A percentile compares a stretch with the other conserved stretches of the same genome.
Conservation (phyloP, 2,113 vertebrate species). For the Upupa epops region DNA sequence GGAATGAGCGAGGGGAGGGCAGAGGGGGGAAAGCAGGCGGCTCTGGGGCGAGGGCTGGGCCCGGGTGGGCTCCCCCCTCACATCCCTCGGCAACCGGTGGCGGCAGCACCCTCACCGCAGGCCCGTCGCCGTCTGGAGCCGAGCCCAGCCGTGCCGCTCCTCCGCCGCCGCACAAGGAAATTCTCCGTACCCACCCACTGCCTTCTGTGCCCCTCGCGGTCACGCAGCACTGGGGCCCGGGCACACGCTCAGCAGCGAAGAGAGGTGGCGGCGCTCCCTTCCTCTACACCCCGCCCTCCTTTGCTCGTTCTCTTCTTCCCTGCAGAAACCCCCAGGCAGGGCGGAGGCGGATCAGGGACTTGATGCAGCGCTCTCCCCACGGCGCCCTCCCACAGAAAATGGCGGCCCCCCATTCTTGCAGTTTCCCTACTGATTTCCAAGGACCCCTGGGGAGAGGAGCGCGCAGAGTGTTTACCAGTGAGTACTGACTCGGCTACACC, state of each 20-base stretch:
- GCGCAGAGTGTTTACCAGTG: background rate
- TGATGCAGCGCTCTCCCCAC: background rate
- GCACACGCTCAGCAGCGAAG: slow-evolving; percentile 40
- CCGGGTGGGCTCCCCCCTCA: slow-evolving; percentile 3
- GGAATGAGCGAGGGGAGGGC: slow-evolving; percentile 7
- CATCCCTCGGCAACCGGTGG: slow-evolving; percentile 24
- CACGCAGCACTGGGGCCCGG: slow-evolving; percentile 28
- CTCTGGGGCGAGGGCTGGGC: background rate
- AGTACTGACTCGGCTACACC: background rate
- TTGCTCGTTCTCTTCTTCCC: background rate
- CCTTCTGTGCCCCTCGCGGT: slow-evolving; percentile 30
- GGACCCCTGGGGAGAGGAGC: background rate
- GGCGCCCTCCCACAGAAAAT: background rate
- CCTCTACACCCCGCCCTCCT: background rate
- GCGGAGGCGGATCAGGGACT: background rate
- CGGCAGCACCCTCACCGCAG: slow-evolving; percentile 18
- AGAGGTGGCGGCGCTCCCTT: background rate
- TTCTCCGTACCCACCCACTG: slow-evolving; percentile 43
- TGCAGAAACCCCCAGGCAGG: background rate
- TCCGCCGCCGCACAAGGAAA: slow-evolving; percentile 52
- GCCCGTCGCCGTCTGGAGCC: slow-evolving; percentile 12
- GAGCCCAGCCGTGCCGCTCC: slow-evolving; percentile 18
- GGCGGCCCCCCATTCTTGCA: background rate
- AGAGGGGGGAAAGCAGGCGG: slow-evolving; percentile 9
- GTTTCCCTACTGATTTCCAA: no score